These are phyloP conservation scores for Hystrix brachyura DNA, from an alignment of 2,113 vertebrate species.

Conservation along the genomic window DNA sequence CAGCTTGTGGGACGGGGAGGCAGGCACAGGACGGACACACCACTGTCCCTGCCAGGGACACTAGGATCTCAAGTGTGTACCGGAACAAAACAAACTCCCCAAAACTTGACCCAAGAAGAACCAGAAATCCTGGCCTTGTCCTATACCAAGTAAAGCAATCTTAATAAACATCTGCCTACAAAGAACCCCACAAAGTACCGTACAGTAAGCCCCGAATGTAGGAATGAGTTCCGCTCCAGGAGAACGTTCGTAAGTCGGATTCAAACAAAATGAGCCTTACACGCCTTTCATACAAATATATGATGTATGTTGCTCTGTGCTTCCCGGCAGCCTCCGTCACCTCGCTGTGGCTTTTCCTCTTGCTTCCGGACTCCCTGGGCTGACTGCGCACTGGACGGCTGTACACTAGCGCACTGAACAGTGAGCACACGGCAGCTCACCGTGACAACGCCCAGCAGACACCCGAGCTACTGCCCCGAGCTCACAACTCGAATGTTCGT, in stretches of 20 bases:
- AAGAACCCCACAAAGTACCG: neutral
- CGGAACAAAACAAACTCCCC: neutral
- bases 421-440: neutral
- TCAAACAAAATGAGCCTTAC: neutral
- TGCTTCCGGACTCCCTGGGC: neutral
- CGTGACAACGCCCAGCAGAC: neutral
- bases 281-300: neutral
- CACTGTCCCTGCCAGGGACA: fast-evolving
- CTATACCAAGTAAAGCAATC: neutral
- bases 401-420: neutral
- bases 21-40: fast-evolving
- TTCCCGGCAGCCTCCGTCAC: neutral
- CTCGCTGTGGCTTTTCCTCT: neutral
- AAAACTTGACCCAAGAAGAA: neutral
- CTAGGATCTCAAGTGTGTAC: neutral
- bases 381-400: neutral
- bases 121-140: neutral
- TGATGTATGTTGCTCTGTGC: fast-evolving
- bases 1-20: neutral
- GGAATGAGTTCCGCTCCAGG: neutral
- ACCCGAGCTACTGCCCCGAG: neutral
- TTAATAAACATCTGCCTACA: neutral
- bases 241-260: too few species aligned
- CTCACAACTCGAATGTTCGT: fast-evolving
- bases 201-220: neutral